Percentiles rank a stretch among this genome's conserved stretches.
These are phyloP conservation scores for Ochropleura plecta DNA, from an alignment of 2,888 invertebrate genomes.

Conservation along the genomic window DNA sequence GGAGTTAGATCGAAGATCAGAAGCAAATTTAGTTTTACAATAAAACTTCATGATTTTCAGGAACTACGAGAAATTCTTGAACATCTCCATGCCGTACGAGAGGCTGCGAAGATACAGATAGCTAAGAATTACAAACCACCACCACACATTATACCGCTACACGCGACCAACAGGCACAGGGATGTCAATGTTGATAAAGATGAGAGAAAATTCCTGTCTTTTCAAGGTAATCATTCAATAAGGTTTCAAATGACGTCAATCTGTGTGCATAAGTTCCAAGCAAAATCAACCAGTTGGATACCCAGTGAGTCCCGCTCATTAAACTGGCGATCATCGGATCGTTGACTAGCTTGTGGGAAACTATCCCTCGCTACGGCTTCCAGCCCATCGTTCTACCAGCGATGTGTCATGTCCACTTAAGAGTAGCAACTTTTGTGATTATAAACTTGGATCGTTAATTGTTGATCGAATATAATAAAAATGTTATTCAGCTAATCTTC, in stretches of 20 bases:
- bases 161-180: conserved; percentile 82
- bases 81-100: conserved; percentile 81
- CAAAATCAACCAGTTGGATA: neutral
- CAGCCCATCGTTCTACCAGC: too few species aligned
- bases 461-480: too few species aligned
- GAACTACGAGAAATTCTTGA: conserved; percentile 84
- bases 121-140: conserved; percentile 81
- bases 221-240: conserved; percentile 79
- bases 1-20: neutral
- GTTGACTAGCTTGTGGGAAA: too few species aligned
- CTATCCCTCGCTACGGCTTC: neutral
- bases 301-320: neutral
- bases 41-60: conserved; percentile 64
- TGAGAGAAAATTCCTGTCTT: conserved; percentile 88
- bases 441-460: neutral
- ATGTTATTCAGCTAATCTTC: neutral
- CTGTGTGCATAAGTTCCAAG: neutral
- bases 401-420: neutral
- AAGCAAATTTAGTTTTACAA: neutral
- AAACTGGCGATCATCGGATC: too few species aligned
- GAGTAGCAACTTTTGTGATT: neutral
- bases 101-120: conserved; percentile 81
- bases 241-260: neutral
- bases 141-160: conserved; percentile 79
- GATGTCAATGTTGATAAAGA: conserved; percentile 88